A percentile compares a stretch with the other conserved stretches of the same genome.
These are phyloP conservation scores for Coturnix japonica DNA, from an alignment of 2,113 vertebrate genomes.

Conservation along the genomic window DNA sequence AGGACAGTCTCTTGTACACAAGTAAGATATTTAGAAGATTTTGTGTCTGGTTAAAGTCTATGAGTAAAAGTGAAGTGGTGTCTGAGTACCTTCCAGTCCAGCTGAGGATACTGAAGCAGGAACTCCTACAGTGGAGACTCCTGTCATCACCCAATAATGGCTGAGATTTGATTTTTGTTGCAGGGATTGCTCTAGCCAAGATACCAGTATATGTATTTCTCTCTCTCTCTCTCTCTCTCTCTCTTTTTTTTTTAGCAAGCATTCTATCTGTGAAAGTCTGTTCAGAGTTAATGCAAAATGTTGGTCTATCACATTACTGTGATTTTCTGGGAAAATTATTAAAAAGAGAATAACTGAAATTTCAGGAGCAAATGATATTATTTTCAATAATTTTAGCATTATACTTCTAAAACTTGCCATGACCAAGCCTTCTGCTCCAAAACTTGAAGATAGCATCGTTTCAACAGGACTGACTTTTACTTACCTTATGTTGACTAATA, in stretches of 20 bases:
- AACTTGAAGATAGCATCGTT: neutral
- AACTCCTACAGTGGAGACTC: neutral
- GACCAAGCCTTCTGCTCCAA: neutral
- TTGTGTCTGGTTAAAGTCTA: neutral
- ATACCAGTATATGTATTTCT: neutral
- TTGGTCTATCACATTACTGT: neutral
- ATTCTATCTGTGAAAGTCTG: neutral
- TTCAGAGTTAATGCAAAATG: neutral
- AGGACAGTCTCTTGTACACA: neutral
- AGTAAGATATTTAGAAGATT: neutral
- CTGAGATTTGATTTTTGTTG: neutral
- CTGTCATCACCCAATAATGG: neutral
- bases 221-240: too few species aligned
- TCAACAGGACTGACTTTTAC: neutral
- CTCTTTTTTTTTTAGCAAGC: neutral
- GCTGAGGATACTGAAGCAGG: neutral
- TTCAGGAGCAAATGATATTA: neutral
- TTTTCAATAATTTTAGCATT: neutral
- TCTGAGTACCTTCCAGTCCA: neutral
- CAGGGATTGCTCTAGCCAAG: neutral
- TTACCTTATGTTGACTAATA: neutral
- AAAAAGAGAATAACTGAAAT: neutral
- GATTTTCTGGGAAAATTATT: neutral
- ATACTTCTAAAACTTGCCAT: neutral
- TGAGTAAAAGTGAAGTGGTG: neutral